Base-by-base conservation (phyloP, 1,140 invertebrate genomes). In the Euborellia annulipes region DNA sequence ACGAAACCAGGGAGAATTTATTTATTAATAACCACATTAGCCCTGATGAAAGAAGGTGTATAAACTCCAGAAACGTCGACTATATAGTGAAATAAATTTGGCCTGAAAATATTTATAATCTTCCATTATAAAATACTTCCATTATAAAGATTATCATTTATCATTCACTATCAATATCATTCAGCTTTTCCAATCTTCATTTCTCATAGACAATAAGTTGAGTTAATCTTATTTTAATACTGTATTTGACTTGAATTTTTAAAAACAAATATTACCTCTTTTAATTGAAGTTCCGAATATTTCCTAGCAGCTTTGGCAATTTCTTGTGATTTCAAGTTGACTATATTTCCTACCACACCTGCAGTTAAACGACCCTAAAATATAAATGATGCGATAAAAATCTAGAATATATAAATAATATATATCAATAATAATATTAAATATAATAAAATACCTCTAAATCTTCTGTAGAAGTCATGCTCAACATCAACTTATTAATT, bases 241-340 rank as follows among this genome's bases (percentile, higher is more conserved):
- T 39, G 43, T 20, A 3, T 43, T 11, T 38, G 3, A 41, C n/a
- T n/a, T 38, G 41, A 38, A 41, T 40, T 41, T 19, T 36, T 37
- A 38, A 39, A 38, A 45, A 34, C 17, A 36, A 41, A 16, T 44
- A n/a, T 45, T 56, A 62, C 63, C 58, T 62, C 53, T 57, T 65
- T 57, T n/a, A 50, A 55, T 48, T 64, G 59, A 9, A 72, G 56
- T 17, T 65, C 58, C n/a, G 64, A 62, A 58, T 76, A 78, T 54
- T 71, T 67, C 55, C 76, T 67, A 2, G 63, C 58, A 23, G 73
- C 58, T 38, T 69, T 64, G 22, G 64, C 61, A 16, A 72, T 66
- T 54, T 73, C 68, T 52, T 67, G 63, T 4, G 66, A 63, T 54
- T 70, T 66, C 41, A 72, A 61, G 39, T 62, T 60, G 20, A 68